phyloP scores from a whole-genome alignment of 92 coral and sea anemone genomes.

The Porites evermanni region DNA sequence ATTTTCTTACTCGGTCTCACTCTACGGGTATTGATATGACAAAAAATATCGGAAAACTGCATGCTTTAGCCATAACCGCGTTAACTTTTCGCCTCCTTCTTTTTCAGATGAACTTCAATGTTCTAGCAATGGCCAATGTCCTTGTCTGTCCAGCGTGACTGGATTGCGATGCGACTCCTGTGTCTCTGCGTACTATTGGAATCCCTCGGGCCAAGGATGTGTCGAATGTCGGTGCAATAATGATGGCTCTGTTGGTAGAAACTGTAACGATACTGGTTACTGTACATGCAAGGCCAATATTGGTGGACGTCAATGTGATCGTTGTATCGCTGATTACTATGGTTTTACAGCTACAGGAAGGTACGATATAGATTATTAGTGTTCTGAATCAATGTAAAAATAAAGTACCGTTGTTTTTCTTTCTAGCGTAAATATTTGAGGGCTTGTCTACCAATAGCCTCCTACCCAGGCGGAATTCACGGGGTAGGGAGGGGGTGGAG shows the following conservation, averaged over 20 bases:
- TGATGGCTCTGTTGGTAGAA: slow-evolving; percentile 71
- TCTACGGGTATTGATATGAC: too few relatives aligned
- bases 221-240: slow-evolving; percentile 72
- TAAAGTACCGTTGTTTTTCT: too few relatives aligned
- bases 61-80: too few relatives aligned
- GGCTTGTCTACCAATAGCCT: too few relatives aligned
- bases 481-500: too few relatives aligned
- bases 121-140: slow-evolving; percentile 82
- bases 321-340: slow-evolving; percentile 85
- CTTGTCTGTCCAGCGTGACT: slow-evolving; percentile 77
- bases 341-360: slow-evolving; percentile 68
- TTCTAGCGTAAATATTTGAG: too few relatives aligned
- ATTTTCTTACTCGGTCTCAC: too few relatives aligned
- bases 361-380: not conserved
- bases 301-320: slow-evolving; percentile 81
- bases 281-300: slow-evolving; percentile 89
- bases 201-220: slow-evolving; percentile 90
- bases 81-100: not conserved
- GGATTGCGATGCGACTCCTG: slow-evolving; percentile 88
- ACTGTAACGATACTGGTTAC: slow-evolving; percentile 86
- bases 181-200: slow-evolving; percentile 79
- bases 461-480: too few relatives aligned
- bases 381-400: not conserved
- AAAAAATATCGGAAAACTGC: too few relatives aligned
- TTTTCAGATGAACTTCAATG: slow-evolving; percentile 77